Percentiles rank a stretch among this genome's conserved stretches.
Conservation (phyloP, 2,888 invertebrate genomes). For the Syrphus vitripennis region DNA sequence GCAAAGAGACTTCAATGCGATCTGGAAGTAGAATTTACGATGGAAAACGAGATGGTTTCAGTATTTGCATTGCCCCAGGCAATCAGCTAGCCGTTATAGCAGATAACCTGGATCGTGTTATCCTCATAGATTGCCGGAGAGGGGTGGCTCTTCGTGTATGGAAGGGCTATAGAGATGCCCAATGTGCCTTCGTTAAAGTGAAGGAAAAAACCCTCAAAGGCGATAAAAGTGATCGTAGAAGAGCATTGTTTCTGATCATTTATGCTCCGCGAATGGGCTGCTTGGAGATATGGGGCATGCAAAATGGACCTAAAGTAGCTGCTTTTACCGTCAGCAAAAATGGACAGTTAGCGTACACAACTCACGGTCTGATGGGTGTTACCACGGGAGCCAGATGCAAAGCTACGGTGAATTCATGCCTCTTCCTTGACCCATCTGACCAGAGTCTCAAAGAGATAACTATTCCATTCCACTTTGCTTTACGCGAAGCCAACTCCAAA, state of each 20-base stretch:
- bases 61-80: slow-evolving; percentile 88
- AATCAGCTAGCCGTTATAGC: slow-evolving; percentile 89
- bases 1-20: slow-evolving; percentile 85
- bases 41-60: slow-evolving; percentile 87
- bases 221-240: slow-evolving; percentile 78
- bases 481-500: slow-evolving; percentile 93
- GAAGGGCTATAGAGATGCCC: slow-evolving; percentile 98
- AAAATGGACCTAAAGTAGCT: slow-evolving; percentile 94
- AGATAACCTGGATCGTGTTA: slow-evolving; percentile 94
- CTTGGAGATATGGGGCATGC: slow-evolving; percentile 95
- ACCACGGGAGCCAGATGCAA: slow-evolving; percentile 83
- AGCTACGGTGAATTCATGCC: slow-evolving; percentile 86
- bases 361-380: slow-evolving; percentile 90
- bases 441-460: slow-evolving; percentile 91
- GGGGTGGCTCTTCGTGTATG: slow-evolving; percentile 93
- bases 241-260: slow-evolving; percentile 92
- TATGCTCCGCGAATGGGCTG: slow-evolving; percentile 96
- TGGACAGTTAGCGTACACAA: slow-evolving; percentile 90
- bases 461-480: slow-evolving; percentile 95
- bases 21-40: slow-evolving; percentile 93
- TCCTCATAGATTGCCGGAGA: slow-evolving; percentile 90
- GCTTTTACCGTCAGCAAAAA: slow-evolving; percentile 94
- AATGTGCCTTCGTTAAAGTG: slow-evolving; percentile 95
- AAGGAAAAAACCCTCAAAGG: slow-evolving; percentile 83
- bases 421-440: slow-evolving; percentile 90